Evolutionary conservation across 1,140 invertebrate genomes (phyloP).

Genomic region (Papilio machaon): DNA sequence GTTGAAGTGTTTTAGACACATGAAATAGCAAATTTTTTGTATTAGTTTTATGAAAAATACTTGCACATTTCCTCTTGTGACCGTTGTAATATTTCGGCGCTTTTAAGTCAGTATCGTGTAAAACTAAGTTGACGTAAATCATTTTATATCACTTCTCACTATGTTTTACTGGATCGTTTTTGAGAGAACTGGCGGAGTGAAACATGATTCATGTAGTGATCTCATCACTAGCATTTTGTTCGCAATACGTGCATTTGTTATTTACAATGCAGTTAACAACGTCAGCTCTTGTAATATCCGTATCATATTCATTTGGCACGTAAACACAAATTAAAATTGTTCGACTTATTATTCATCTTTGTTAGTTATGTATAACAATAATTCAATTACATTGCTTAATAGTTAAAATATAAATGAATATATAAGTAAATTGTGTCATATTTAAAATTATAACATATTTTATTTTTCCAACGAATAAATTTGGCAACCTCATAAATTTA

Average conservation of each 20-base stretch:
- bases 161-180: conserved; percentile 32
- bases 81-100: conserved; percentile 12
- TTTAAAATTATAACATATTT: no score
- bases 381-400: neutral
- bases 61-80: neutral
- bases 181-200: neutral
- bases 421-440: no score
- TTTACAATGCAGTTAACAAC: conserved; percentile 34
- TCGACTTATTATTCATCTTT: neutral
- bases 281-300: conserved; percentile 33
- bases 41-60: conserved; percentile 11
- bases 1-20: conserved; percentile 24
- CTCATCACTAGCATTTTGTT: conserved; percentile 24
- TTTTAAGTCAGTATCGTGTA: conserved; percentile 25
- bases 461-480: neutral
- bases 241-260: conserved; percentile 31
- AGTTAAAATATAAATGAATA: no score
- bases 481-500: neutral
- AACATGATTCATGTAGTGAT: conserved; percentile 35
- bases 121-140: conserved; percentile 19
- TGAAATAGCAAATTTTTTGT: conserved; percentile 11
- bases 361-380: neutral
- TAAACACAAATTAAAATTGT: conserved; percentile 21
- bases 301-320: conserved; percentile 34
- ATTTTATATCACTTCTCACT: conserved; percentile 32